Conservation (phyloP, 2,797 vertebrate species). For the Gadopsis bispinosus region DNA sequence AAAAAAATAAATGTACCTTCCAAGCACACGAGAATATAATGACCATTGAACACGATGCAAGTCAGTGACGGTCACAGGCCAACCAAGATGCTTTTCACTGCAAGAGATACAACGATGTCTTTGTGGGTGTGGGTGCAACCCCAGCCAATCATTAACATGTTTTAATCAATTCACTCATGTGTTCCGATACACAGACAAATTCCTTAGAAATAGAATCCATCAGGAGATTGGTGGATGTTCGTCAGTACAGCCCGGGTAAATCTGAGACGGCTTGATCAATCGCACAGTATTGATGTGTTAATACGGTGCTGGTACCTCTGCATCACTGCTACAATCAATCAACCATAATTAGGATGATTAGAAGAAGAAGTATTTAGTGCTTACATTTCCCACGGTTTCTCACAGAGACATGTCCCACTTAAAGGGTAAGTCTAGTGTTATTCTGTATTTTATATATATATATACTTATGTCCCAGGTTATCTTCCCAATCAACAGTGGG, state of each 20-base stretch:
- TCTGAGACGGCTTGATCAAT: constrained; percentile 20
- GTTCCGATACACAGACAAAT: neutral
- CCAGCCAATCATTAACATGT: constrained; percentile 2
- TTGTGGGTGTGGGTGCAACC: constrained; percentile 15
- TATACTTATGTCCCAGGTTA: neutral
- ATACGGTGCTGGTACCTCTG: neutral
- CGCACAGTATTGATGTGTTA: constrained; percentile 30
- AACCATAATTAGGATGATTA: constrained; percentile 18
- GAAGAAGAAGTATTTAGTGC: neutral
- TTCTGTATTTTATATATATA: neutral
- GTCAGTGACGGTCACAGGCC: constrained; percentile 6
- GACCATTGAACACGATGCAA: constrained; percentile 16
- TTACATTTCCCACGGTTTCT: constrained; percentile 4
- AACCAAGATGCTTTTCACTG: constrained; percentile 37
- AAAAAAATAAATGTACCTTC: neutral
- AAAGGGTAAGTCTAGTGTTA: neutral
- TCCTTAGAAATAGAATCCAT: constrained; percentile 31
- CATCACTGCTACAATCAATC: constrained; percentile 18
- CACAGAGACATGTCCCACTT: neutral
- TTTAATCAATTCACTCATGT: constrained; percentile 10
- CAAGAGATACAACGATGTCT: constrained; percentile 2
- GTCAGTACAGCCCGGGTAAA: constrained; percentile 29
- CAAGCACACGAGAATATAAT: constrained; percentile 34
- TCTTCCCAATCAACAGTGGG: neutral
- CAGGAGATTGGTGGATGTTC: constrained; percentile 31